These are phyloP conservation scores for Brenthis hecate DNA, from an alignment of 2,888 invertebrate species.

Conservation along the genomic window DNA sequence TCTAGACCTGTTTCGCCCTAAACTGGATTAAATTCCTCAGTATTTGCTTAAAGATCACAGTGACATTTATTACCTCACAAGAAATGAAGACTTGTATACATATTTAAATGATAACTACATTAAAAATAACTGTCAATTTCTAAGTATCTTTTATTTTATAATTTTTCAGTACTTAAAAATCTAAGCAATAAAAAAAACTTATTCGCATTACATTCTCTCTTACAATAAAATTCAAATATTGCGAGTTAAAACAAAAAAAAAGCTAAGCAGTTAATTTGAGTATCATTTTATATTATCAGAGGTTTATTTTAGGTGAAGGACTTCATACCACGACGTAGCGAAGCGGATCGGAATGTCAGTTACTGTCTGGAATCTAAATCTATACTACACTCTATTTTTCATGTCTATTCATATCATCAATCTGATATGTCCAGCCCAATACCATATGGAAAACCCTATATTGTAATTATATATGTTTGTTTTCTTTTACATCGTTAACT, in stretches of 20 bases:
- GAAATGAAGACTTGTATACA: constrained; percentile 23
- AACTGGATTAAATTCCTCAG: constrained; percentile 62
- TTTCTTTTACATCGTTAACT: no score
- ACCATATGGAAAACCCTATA: no score
- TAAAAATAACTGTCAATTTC: no score
- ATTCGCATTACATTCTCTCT: neutral
- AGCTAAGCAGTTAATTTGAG: constrained; percentile 1
- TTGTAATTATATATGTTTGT: no score
- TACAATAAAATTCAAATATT: neutral
- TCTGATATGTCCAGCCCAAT: no score
- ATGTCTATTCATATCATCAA: no score
- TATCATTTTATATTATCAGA: constrained; percentile 29
- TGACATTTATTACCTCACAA: constrained; percentile 64
- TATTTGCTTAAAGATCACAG: constrained; percentile 68
- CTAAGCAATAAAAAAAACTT: neutral
- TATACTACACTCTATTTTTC: constrained; percentile 1
- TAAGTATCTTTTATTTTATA: no score
- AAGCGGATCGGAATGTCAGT: constrained; percentile 36
- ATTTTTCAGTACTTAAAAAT: no score
- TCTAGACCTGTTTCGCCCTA: constrained; percentile 70
- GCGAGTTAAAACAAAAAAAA: neutral
- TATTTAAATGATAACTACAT: neutral
- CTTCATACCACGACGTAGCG: constrained; percentile 35
- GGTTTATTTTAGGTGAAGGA: constrained; percentile 37
- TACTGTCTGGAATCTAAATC: constrained; percentile 26